A percentile compares a stretch with the other conserved stretches of the same genome.
Conservation (phyloP, 1,140 invertebrate genomes). For the Drosophila pseudoobscura region DNA sequence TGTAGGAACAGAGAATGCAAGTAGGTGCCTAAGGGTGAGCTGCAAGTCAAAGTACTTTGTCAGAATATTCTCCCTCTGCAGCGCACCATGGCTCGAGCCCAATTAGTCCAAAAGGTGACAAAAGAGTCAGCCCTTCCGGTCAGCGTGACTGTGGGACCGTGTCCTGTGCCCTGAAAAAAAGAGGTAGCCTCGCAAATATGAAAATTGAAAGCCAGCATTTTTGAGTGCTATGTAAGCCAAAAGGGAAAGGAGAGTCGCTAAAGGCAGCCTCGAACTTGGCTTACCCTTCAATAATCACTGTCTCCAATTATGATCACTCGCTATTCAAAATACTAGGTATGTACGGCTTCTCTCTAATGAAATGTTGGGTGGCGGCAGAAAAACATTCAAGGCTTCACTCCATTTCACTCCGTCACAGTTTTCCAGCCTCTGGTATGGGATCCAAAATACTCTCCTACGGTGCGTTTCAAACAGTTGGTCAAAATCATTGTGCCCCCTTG, state of each 20-base stretch:
- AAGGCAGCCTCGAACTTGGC: neutral
- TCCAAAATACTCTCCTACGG: too few relatives aligned
- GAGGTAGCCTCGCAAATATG: slow-evolving; percentile 19
- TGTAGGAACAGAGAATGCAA: too few relatives aligned
- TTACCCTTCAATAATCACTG: neutral
- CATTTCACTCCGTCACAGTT: too few relatives aligned
- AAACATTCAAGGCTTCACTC: too few relatives aligned
- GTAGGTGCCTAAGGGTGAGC: neutral
- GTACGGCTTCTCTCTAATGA: too few relatives aligned
- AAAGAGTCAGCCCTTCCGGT: slow-evolving; percentile 15
- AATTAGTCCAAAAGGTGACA: slow-evolving; percentile 65
- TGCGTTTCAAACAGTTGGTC: too few relatives aligned
- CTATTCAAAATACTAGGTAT: too few relatives aligned
- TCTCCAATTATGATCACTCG: too few relatives aligned
- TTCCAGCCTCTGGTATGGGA: too few relatives aligned
- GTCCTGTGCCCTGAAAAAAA: too few relatives aligned
- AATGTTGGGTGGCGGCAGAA: too few relatives aligned
- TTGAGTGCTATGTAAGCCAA: slow-evolving; percentile 6
- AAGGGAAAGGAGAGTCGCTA: neutral
- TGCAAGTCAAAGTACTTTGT: slow-evolving; percentile 54
- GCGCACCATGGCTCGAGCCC: slow-evolving; percentile 21
- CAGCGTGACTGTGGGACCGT: neutral
- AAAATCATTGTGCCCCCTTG: too few relatives aligned
- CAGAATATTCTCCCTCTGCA: slow-evolving; percentile 15
- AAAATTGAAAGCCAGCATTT: slow-evolving; percentile 26